Evolutionary conservation across 2,797 vertebrate genomes (phyloP).

Genomic region (Emys orbicularis): DNA sequence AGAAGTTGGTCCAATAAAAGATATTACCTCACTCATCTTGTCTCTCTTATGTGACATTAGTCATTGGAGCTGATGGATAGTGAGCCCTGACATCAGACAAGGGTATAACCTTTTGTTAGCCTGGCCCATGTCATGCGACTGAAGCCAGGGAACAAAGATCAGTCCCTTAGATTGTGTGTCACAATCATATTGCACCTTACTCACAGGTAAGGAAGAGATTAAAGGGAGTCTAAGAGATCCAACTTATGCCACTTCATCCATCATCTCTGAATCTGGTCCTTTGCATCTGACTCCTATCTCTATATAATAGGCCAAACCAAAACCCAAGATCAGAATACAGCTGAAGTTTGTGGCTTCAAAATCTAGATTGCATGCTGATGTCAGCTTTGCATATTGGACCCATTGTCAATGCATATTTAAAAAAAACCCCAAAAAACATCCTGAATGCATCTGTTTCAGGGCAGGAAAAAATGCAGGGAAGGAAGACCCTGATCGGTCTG

Average conservation of each 20-base stretch:
- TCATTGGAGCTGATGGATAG: constrained; percentile 2
- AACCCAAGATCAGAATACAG: not conserved
- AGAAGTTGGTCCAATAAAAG: not conserved
- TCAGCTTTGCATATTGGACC: not conserved
- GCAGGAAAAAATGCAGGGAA: not conserved
- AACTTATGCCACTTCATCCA: not conserved
- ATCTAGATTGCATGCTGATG: not conserved
- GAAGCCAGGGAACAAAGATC: constrained; percentile 7
- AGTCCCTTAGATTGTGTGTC: not conserved
- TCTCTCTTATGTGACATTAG: not conserved
- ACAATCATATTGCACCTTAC: not conserved
- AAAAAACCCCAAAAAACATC: not conserved
- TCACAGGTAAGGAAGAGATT: not conserved
- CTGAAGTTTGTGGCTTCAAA: not conserved
- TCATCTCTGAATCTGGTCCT: not conserved
- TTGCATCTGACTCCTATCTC: not conserved
- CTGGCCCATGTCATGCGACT: not conserved
- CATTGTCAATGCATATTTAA: rapidly evolving
- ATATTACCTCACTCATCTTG: not conserved
- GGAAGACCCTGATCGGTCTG: not conserved
- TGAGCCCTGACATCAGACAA: not conserved
- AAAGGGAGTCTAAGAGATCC: not conserved
- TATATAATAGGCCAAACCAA: not conserved
- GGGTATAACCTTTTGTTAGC: not conserved
- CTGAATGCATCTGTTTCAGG: not conserved